These are phyloP conservation scores for Leucophenga montana DNA, from an alignment of 2,888 invertebrate genomes.

Conservation along the genomic window DNA sequence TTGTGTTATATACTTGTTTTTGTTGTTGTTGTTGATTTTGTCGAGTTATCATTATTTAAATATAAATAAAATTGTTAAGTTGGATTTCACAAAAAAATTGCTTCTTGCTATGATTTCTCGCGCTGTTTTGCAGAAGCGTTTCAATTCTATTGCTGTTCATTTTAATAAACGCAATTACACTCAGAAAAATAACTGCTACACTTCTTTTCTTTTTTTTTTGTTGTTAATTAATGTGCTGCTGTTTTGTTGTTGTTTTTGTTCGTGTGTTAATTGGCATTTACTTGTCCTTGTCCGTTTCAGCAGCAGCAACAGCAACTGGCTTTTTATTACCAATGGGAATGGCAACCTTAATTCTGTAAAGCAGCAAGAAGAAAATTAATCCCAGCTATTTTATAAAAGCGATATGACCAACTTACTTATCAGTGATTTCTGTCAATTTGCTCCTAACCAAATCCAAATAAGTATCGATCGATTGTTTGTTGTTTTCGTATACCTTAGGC, in stretches of 20 bases:
- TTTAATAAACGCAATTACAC: constrained; percentile 16
- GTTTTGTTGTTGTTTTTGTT: constrained; percentile 48
- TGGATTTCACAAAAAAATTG: constrained; percentile 57
- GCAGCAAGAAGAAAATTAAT: constrained; percentile 32
- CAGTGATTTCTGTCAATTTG: constrained; percentile 90
- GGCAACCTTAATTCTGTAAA: constrained; percentile 86
- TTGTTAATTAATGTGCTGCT: constrained; percentile 38
- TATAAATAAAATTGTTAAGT: constrained; percentile 39
- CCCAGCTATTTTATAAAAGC: constrained; percentile 22
- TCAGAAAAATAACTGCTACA: constrained; percentile 26
- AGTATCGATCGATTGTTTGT: constrained; percentile 94
- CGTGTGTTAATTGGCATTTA: constrained; percentile 72
- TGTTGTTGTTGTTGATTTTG: constrained; percentile 33
- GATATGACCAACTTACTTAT: constrained; percentile 80
- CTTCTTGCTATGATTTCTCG: constrained; percentile 43
- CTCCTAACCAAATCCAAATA: constrained; percentile 89
- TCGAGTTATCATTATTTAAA: constrained; percentile 5
- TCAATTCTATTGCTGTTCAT: constrained; percentile 33
- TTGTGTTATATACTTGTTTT: constrained; percentile 21
- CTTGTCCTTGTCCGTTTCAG: constrained; percentile 87
- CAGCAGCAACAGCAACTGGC: constrained; percentile 75
- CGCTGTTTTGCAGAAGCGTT: constrained; percentile 37
- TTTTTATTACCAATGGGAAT: constrained; percentile 92
- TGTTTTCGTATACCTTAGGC: constrained; percentile 96
- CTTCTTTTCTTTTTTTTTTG: constrained; percentile 52